A percentile compares a stretch with the other conserved stretches of the same genome.
Conservation (phyloP, 2,888 invertebrate species). For the Brachyopa scutellaris region DNA sequence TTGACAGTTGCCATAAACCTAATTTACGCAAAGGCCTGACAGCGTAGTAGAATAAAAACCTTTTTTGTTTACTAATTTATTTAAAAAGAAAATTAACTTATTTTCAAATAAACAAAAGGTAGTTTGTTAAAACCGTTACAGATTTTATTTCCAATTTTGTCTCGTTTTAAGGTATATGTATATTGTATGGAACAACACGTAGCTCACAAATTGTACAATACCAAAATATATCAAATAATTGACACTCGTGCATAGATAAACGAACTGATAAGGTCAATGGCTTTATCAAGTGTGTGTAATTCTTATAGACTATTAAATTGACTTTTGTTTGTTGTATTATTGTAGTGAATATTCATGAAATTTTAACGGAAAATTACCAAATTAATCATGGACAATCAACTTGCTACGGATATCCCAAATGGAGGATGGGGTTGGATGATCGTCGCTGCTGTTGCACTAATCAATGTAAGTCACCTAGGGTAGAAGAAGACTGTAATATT, state of each 20-base stretch:
- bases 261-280: no score
- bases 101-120: no score
- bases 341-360: background rate
- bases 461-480: constrained; percentile 84
- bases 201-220: background rate
- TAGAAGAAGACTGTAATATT: no score
- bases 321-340: background rate
- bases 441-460: constrained; percentile 85
- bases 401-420: constrained; percentile 82
- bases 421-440: constrained; percentile 91
- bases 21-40: background rate
- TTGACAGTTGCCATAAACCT: background rate
- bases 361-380: background rate
- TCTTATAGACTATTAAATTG: background rate
- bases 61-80: background rate
- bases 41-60: no score
- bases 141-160: background rate
- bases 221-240: no score
- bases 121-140: no score
- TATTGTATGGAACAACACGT: no score
- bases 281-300: no score
- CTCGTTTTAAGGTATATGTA: no score
- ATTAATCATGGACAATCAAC: constrained; percentile 37
- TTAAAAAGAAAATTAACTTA: no score
- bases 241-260: no score